Evolutionary conservation across 92 coral and sea anemone species (phyloP).

Genomic region (Porites evermanni): DNA sequence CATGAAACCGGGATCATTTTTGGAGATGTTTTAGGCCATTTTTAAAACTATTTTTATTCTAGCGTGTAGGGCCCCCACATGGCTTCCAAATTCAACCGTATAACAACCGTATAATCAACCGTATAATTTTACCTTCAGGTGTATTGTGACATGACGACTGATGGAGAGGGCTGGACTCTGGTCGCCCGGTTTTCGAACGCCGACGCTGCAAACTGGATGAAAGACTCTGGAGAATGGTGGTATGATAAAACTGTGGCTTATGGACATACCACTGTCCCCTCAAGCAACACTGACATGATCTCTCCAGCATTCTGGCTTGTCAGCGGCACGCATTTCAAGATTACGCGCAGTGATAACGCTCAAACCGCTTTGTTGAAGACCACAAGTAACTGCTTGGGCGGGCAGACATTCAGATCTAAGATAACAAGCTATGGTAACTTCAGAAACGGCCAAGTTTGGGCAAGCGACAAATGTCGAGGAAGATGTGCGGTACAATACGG

Average conservation of each 20-base stretch:
- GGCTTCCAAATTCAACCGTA: no score
- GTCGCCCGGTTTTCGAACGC: constrained; percentile 23
- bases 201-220: constrained; percentile 27
- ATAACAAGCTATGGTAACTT: constrained; percentile 41
- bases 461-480: constrained; percentile 29
- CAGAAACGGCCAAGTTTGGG: constrained; percentile 26
- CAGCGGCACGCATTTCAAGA: constrained; percentile 44
- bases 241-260: constrained; percentile 7
- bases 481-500: constrained; percentile 39
- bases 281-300: constrained; percentile 23
- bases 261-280: constrained; percentile 14
- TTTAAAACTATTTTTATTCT: no score
- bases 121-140: neutral
- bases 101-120: no score
- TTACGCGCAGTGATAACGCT: constrained; percentile 46
- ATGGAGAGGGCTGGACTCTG: constrained; percentile 30
- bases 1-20: no score
- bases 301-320: constrained; percentile 45
- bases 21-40: no score
- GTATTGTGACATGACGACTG: constrained; percentile 20
- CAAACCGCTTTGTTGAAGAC: constrained; percentile 42
- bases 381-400: constrained; percentile 37
- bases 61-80: no score
- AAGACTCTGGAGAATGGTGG: constrained; percentile 47
- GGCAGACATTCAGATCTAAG: constrained; percentile 39